A percentile compares a stretch with the other conserved stretches of the same genome.
Evolutionary conservation across 2,888 invertebrate species (phyloP).

Genomic region (Agrilus cyanescens): DNA sequence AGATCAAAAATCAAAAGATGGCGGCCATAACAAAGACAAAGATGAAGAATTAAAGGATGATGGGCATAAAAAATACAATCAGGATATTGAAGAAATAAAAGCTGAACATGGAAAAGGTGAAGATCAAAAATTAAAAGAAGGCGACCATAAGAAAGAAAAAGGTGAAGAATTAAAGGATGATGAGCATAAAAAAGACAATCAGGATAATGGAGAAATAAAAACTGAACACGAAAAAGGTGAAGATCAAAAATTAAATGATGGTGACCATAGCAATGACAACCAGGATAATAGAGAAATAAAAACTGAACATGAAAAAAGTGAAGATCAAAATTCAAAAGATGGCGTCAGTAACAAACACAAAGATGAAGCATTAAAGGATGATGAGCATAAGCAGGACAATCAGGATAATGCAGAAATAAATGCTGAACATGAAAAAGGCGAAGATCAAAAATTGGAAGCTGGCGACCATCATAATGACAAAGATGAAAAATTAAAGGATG

Average conservation of each 20-base stretch:
- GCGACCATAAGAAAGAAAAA: background rate
- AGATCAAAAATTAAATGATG: background rate
- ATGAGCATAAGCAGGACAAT: background rate
- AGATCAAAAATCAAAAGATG: too few species aligned
- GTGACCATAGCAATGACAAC: background rate
- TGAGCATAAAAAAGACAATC: background rate
- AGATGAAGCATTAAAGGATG: background rate
- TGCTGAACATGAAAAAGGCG: background rate
- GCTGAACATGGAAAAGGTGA: constrained; percentile 7
- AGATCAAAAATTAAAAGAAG: constrained; percentile 3
- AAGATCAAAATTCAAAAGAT: background rate
- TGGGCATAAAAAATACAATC: background rate
- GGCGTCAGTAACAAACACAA: background rate
- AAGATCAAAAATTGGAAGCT: background rate
- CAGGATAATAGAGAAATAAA: background rate
- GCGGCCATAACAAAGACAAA: background rate
- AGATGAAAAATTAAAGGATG: background rate
- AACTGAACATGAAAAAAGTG: background rate
- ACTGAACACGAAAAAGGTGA: constrained; percentile 3
- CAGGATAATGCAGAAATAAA: background rate
- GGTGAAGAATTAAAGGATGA: background rate
- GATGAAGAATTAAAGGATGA: background rate
- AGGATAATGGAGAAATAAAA: constrained; percentile 2
- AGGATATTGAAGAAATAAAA: constrained; percentile 4
- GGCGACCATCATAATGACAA: constrained; percentile 1